Conservation (phyloP, 2,113 vertebrate species). For the Brachyistius frenatus region DNA sequence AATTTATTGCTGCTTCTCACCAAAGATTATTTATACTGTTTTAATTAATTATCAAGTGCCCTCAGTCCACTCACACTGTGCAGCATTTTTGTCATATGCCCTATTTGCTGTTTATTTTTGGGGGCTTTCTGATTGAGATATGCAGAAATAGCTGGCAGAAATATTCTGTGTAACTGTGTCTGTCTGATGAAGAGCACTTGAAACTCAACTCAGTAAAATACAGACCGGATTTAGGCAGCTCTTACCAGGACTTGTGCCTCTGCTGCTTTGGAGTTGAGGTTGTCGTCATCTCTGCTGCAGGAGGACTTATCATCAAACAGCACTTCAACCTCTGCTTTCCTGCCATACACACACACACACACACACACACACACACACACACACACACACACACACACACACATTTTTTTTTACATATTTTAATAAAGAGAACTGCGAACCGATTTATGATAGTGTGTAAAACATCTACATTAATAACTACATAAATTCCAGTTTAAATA, state of each 20-base stretch:
- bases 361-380: constrained; percentile 32
- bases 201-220: constrained; percentile 5
- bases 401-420: neutral
- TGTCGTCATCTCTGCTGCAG: constrained; percentile 38
- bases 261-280: constrained; percentile 42
- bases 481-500: neutral
- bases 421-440: too few relatives aligned
- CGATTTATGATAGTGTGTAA: neutral
- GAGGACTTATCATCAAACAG: constrained; percentile 70
- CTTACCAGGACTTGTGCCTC: constrained; percentile 84
- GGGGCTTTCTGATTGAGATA: too few relatives aligned
- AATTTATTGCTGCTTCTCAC: neutral
- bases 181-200: neutral
- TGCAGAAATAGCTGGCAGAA: too few relatives aligned
- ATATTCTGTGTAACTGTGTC: too few relatives aligned
- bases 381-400: constrained; percentile 33
- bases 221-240: neutral
- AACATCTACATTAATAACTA: neutral
- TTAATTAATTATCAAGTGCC: neutral
- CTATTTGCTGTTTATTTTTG: too few relatives aligned
- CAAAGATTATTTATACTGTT: neutral
- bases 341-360: constrained; percentile 56
- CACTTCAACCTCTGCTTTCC: constrained; percentile 81
- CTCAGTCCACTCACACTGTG: neutral
- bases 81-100: too few relatives aligned